Base-by-base conservation (phyloP, 37 sponge, comb jelly and placozoan genomes). In the Crambe crambe region DNA sequence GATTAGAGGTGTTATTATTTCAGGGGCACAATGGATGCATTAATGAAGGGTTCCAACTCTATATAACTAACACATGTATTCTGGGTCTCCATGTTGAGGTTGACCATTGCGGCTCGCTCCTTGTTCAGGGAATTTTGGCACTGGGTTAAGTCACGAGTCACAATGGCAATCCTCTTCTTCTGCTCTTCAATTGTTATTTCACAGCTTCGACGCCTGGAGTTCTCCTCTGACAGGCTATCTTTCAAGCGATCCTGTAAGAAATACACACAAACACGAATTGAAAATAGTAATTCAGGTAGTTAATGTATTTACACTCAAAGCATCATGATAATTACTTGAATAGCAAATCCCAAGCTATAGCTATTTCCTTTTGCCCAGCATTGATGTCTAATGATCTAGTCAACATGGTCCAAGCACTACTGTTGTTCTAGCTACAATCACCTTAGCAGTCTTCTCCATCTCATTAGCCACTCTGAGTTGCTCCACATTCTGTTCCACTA, bases 401-500 rank as follows among this genome's bases (percentile, higher is more conserved):
- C 12, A 47, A 47, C 51, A 15, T 12, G 12, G 12, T 47, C 12
- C 51, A 47, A 47, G n/a, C n/a, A n/a, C n/a, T n/a, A n/a, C n/a
- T n/a, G n/a, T n/a, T n/a, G n/a, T n/a, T n/a, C n/a, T n/a, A 12
- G 12, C 12, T 15, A 12, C 6, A 27, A 25, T 43, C 18, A 74
- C 75, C 56, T 25, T 74, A 26, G 17, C 56, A 47, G 29, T 47
- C 27, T 5, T 47, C 4, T 74, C 75, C 4, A 51, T 34, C 56
- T 74, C 58, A n/a, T 31, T 31, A 23, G 36, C 25, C 18, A 47
- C 29, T 9, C 56, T 26, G 10, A 56, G 34, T 56, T 74, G 75
- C 31, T 74, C 58, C 29, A 44, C 34, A 20, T 74, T 74, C 9
- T 74, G 75, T 54, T 74, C 57, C 0, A 23, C 17, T 42, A 74